These are phyloP conservation scores for Cantharis flavilabris DNA, from an alignment of 2,888 invertebrate genomes.

Conservation along the genomic window DNA sequence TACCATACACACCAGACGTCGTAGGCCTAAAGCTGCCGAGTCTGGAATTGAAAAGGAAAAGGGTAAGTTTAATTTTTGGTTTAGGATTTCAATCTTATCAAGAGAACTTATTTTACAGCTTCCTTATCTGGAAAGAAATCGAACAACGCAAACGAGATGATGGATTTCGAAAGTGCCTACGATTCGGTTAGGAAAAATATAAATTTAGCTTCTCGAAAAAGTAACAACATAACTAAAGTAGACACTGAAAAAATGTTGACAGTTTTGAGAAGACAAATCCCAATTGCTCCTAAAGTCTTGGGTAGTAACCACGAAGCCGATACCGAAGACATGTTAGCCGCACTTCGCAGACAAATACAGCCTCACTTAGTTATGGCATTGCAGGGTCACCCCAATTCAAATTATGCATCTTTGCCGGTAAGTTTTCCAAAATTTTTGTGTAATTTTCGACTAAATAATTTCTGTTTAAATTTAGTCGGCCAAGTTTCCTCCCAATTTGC, in stretches of 20 bases:
- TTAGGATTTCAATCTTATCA: neutral
- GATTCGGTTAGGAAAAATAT: conserved; percentile 15
- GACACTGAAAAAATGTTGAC: conserved; percentile 60
- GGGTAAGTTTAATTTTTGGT: conserved; percentile 7
- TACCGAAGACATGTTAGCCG: conserved; percentile 69
- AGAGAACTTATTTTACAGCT: neutral
- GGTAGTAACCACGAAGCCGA: conserved; percentile 37
- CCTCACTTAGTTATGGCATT: conserved; percentile 71
- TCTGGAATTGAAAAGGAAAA: conserved; percentile 40
- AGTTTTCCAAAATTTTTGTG: neutral
- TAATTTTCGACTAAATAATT: neutral
- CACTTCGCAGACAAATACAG: conserved; percentile 70
- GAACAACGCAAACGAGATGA: conserved; percentile 9
- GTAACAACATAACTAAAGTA: conserved; percentile 19
- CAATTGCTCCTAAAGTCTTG: conserved; percentile 23
- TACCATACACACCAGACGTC: conserved; percentile 91
- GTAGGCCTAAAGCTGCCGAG: conserved; percentile 78
- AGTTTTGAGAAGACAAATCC: conserved; percentile 19
- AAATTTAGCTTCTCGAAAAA: conserved; percentile 5
- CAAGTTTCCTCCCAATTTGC: conserved; percentile 47
- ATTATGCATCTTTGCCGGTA: conserved; percentile 41
- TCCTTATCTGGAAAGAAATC: conserved; percentile 13
- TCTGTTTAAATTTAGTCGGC: conserved; percentile 17
- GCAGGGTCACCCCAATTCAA: conserved; percentile 59
- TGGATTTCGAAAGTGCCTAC: conserved; percentile 17